Evolutionary conservation across 2,797 vertebrate genomes (phyloP).

Genomic region (Taeniopygia guttata): DNA sequence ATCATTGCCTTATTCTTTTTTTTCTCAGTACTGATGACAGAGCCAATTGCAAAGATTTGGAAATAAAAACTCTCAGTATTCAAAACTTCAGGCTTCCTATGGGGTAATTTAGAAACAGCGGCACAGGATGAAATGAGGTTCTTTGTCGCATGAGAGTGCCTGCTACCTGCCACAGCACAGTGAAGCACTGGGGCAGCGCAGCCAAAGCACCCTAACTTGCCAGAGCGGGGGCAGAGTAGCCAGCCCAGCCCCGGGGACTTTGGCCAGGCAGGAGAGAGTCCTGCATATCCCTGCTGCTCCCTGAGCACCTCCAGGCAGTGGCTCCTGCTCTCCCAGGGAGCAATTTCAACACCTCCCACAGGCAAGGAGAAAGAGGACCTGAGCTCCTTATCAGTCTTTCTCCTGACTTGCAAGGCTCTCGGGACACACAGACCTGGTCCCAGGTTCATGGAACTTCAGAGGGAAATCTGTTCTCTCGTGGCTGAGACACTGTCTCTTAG

Average conservation of each 20-base stretch:
- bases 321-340: background rate
- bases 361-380: background rate
- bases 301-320: accelerated
- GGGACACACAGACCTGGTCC: background rate
- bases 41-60: accelerated
- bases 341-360: background rate
- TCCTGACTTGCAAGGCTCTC: background rate
- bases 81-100: background rate
- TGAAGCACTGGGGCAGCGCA: background rate
- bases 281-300: background rate
- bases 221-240: accelerated
- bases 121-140: background rate
- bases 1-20: background rate
- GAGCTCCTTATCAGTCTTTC: background rate
- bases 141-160: background rate
- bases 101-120: background rate
- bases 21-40: background rate
- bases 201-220: background rate
- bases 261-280: background rate
- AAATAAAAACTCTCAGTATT: background rate
- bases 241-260: accelerated
- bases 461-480: background rate
- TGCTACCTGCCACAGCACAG: background rate
- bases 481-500: background rate
- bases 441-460: background rate